Conservation (phyloP, 2,797 vertebrate species). For the Sphenopsis melanotis region DNA sequence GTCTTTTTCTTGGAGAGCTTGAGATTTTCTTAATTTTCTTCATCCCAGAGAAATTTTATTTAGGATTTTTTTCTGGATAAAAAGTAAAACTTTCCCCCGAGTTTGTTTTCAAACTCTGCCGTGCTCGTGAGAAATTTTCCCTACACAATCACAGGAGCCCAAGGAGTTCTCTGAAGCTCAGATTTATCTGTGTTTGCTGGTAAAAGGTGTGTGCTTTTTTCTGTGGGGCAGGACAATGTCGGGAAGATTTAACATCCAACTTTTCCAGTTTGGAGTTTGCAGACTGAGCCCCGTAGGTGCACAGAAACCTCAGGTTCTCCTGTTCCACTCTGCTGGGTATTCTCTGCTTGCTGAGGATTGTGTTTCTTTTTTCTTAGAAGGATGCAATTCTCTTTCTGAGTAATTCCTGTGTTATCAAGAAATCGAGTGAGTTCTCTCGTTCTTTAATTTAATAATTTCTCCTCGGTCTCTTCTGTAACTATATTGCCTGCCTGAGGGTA, state of each 20-base stretch:
- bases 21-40: not conserved
- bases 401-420: slow-evolving; percentile 42
- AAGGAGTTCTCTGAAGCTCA: not conserved
- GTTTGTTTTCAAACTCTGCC: not conserved
- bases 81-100: not conserved
- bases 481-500: slow-evolving; percentile 74
- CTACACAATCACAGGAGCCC: not conserved
- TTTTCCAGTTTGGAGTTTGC: slow-evolving; percentile 10
- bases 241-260: slow-evolving; percentile 30
- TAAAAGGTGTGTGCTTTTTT: not conserved
- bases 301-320: not conserved
- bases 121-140: not conserved
- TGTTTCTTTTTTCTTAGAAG: not conserved
- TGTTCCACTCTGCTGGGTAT: not conserved
- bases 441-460: slow-evolving; percentile 72
- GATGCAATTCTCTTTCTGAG: not conserved
- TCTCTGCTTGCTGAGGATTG: not conserved
- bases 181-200: not conserved
- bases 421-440: slow-evolving; percentile 41
- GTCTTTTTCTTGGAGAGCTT: not conserved
- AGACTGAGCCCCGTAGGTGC: not conserved
- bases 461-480: slow-evolving; percentile 56
- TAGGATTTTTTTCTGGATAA: not conserved
- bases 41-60: not conserved
- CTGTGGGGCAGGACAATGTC: not conserved